These are phyloP conservation scores for Emesis castigata DNA, from an alignment of 2,888 invertebrate species.

Conservation along the genomic window DNA sequence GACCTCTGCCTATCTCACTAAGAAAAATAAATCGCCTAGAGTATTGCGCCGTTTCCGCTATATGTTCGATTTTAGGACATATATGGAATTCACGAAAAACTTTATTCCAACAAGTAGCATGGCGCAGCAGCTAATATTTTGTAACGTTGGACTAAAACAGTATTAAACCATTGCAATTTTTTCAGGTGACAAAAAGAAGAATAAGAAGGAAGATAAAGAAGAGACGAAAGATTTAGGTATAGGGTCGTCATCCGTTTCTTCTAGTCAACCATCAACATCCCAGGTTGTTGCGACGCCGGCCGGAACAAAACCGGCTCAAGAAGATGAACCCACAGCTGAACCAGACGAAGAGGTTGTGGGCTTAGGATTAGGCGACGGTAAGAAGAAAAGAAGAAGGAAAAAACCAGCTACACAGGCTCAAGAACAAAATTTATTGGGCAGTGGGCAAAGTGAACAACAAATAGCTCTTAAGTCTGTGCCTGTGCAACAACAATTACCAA, in stretches of 20 bases:
- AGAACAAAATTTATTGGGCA: neutral
- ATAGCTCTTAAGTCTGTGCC: neutral
- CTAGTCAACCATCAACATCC: conserved; percentile 23
- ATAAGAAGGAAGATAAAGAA: conserved; percentile 46
- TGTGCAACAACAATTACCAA: conserved; percentile 8
- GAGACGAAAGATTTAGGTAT: conserved; percentile 5
- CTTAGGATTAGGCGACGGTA: conserved; percentile 62
- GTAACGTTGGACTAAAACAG: no score
- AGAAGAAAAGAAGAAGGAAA: conserved; percentile 71
- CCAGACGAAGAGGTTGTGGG: conserved; percentile 63
- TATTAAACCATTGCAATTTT: neutral
- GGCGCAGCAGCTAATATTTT: no score
- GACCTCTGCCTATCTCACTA: no score
- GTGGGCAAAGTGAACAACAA: neutral
- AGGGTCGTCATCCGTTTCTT: conserved; percentile 20
- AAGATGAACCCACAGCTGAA: conserved; percentile 32
- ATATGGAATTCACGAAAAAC: no score
- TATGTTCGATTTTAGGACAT: no score
- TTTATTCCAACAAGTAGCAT: no score
- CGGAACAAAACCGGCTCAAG: conserved; percentile 6
- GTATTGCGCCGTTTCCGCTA: no score
- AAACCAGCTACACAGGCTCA: conserved; percentile 39
- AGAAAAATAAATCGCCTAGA: no score
- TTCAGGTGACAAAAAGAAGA: conserved; percentile 71
- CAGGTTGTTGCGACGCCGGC: conserved; percentile 3